These are phyloP conservation scores for Gopherus evgoodei DNA, from an alignment of 2,113 vertebrate species.

Conservation along the genomic window DNA sequence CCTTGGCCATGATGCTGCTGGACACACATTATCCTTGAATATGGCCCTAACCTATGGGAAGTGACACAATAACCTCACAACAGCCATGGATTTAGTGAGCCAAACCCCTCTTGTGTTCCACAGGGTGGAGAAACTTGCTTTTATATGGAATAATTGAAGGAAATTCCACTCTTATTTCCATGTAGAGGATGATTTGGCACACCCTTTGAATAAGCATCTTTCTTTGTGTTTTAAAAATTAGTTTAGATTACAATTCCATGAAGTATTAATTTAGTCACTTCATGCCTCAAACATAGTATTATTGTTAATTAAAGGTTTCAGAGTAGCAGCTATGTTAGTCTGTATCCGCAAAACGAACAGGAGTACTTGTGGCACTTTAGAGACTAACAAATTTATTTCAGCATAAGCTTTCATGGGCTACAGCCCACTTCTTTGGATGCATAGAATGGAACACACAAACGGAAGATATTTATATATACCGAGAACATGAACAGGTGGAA, in stretches of 20 bases:
- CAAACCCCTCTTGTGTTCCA: constrained; percentile 15
- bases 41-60: neutral
- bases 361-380: no score
- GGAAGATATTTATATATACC: no score
- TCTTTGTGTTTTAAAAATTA: constrained; percentile 41
- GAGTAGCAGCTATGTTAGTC: no score
- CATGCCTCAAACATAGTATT: constrained; percentile 23
- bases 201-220: neutral
- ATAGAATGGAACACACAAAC: no score
- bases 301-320: neutral
- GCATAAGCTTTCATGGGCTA: no score
- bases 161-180: no score
- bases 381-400: no score
- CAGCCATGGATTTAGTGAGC: neutral
- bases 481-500: no score
- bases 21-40: neutral
- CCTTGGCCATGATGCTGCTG: neutral
- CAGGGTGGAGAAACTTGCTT: neutral
- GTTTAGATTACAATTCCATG: constrained; percentile 29
- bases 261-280: constrained; percentile 54
- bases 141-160: no score
- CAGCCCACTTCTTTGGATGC: no score
- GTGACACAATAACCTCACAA: constrained; percentile 41
- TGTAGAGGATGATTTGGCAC: no score
- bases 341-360: no score